These are phyloP conservation scores for Echeneis naucrates DNA, from an alignment of 2,797 vertebrate genomes.

Conservation along the genomic window DNA sequence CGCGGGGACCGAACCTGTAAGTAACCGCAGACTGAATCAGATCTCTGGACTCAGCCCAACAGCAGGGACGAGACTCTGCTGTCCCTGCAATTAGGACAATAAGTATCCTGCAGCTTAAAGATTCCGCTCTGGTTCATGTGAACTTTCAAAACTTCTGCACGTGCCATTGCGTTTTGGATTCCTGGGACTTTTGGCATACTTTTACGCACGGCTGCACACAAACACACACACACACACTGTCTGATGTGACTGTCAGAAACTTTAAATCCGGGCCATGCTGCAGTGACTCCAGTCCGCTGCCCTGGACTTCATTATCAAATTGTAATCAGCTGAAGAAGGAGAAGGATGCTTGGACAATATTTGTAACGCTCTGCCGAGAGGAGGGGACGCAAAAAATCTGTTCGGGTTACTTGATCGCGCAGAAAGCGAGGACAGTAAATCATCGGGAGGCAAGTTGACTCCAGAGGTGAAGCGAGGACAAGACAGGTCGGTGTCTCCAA, in stretches of 20 bases:
- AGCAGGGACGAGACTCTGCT: conserved; percentile 48
- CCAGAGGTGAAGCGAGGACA: conserved; percentile 82
- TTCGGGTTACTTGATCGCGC: conserved; percentile 22
- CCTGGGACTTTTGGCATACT: conserved; percentile 42
- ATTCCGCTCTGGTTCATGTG: conserved; percentile 5
- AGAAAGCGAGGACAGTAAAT: conserved; percentile 64
- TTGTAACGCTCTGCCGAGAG: conserved; percentile 26
- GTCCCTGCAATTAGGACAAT: conserved; percentile 42
- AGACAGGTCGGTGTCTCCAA: conserved; percentile 79
- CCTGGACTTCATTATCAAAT: conserved; percentile 32
- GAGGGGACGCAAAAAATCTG: conserved; percentile 16
- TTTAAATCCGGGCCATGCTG: conserved; percentile 60
- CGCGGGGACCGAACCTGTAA: conserved; percentile 51
- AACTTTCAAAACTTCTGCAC: conserved; percentile 58
- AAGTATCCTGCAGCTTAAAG: conserved; percentile 41
- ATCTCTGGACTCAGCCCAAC: conserved; percentile 56
- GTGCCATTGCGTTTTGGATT: conserved; percentile 64
- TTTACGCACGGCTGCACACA: conserved; percentile 49
- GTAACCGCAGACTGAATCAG: conserved; percentile 25
- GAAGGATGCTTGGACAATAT: conserved; percentile 68
- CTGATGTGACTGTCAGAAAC: conserved; percentile 43
- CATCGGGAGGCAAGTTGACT: conserved; percentile 47
- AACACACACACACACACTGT: conserved; percentile 1
- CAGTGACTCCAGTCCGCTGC: conserved; percentile 39
- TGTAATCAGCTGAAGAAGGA: conserved; percentile 40